These are phyloP conservation scores for Anguilla obscura DNA, from an alignment of 2,797 vertebrate genomes.

Conservation along the genomic window DNA sequence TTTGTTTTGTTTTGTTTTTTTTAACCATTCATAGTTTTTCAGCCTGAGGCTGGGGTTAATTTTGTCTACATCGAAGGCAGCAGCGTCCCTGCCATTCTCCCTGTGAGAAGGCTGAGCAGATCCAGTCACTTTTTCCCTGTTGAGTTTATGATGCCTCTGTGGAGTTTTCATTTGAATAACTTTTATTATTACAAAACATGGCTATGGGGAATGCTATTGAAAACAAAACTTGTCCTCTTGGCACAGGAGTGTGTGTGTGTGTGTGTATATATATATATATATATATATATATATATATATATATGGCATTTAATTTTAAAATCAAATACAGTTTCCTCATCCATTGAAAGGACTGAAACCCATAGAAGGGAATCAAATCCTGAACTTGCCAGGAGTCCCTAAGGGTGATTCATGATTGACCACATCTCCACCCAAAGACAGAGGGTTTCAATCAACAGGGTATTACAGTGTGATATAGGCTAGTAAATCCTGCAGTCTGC, in stretches of 20 bases:
- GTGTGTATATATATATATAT: background rate
- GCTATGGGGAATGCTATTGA: conserved; percentile 20
- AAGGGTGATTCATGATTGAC: background rate
- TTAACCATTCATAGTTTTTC: background rate
- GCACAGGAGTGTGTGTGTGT: background rate
- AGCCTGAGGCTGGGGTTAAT: conserved; percentile 61
- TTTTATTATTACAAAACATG: background rate
- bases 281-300: too few species aligned
- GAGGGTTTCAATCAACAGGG: background rate
- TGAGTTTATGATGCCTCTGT: background rate
- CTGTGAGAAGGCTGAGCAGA: background rate
- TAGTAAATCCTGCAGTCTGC: conserved; percentile 5
- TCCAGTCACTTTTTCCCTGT: background rate
- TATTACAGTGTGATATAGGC: background rate
- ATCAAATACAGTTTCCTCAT: too few species aligned
- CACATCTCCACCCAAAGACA: background rate
- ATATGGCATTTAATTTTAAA: too few species aligned
- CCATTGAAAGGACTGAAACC: background rate
- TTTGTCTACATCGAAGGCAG: conserved; percentile 45
- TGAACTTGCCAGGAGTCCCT: background rate
- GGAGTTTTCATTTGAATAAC: background rate
- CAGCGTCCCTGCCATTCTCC: conserved; percentile 44
- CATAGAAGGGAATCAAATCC: background rate
- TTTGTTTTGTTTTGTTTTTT: background rate
- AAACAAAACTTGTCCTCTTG: background rate